phyloP scores from a whole-genome alignment of 1,140 invertebrate species.

The Ephestia elutella region DNA sequence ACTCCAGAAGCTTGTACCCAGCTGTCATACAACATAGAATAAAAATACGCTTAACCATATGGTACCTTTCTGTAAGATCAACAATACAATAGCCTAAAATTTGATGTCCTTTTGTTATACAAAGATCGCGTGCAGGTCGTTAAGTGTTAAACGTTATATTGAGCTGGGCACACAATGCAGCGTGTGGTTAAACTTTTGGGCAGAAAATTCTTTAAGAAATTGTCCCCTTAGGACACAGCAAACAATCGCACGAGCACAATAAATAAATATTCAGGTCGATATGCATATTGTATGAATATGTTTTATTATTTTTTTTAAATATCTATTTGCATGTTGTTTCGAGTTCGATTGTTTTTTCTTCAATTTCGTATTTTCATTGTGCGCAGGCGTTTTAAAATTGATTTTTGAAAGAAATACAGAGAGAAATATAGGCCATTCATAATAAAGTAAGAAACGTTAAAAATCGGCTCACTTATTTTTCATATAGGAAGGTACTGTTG shows the following conservation, averaged over 20 bases:
- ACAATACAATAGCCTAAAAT: too few relatives aligned
- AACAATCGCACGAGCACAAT: not conserved
- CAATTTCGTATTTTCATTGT: not conserved
- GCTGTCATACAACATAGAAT: too few relatives aligned
- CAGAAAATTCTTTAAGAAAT: not conserved
- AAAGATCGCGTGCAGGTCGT: not conserved
- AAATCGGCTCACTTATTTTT: too few relatives aligned
- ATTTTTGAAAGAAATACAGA: too few relatives aligned
- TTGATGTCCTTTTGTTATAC: not conserved
- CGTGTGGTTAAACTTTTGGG: not conserved
- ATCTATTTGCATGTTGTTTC: not conserved
- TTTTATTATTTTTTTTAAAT: not conserved
- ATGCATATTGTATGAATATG: not conserved
- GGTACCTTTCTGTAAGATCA: too few relatives aligned
- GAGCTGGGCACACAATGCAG: not conserved
- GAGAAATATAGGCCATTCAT: too few relatives aligned
- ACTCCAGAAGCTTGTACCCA: too few relatives aligned
- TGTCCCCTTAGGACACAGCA: not conserved
- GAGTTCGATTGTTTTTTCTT: not conserved
- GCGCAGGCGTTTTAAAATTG: too few relatives aligned
- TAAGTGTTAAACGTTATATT: not conserved
- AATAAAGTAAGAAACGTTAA: too few relatives aligned
- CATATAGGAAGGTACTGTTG: too few relatives aligned
- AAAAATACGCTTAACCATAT: too few relatives aligned
- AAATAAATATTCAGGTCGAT: not conserved